Evolutionary conservation across 2,113 vertebrate genomes (phyloP).

Genomic region (Chloroceryle aenea): DNA sequence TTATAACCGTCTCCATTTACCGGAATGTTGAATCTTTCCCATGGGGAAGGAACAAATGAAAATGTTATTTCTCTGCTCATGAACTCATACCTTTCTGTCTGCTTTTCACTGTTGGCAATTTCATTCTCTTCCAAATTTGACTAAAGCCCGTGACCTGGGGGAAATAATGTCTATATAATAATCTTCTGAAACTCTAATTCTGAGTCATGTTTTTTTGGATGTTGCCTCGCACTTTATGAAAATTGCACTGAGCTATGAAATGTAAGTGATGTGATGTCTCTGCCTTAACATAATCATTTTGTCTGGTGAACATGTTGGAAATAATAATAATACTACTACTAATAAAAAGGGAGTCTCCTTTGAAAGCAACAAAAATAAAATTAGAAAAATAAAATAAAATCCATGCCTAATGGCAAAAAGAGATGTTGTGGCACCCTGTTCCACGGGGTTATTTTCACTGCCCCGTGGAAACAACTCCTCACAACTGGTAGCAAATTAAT

Average conservation of each 20-base stretch:
- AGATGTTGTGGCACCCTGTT: background rate
- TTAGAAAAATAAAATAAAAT: background rate
- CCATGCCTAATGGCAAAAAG: background rate
- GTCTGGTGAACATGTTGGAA: constrained; percentile 78
- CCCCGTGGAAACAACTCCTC: background rate
- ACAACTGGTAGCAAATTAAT: constrained; percentile 42
- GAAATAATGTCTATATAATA: constrained; percentile 99
- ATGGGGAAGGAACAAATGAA: constrained; percentile 98
- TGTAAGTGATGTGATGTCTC: constrained; percentile 86
- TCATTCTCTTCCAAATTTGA: constrained; percentile 98
- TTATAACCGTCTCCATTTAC: constrained; percentile 99
- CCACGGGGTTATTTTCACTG: background rate
- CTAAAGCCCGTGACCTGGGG: constrained; percentile 96
- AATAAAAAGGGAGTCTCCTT: constrained; percentile 45
- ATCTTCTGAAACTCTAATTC: constrained; percentile 96
- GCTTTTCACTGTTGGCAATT: constrained; percentile 96
- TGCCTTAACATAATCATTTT: constrained; percentile 86
- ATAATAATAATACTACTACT: constrained; percentile 43
- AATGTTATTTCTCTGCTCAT: constrained; percentile 99
- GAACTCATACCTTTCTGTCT: constrained; percentile 97
- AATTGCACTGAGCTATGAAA: constrained; percentile 89
- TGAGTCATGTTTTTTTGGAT: constrained; percentile 85
- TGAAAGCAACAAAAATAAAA: constrained; percentile 31
- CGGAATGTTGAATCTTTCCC: constrained; percentile 93
- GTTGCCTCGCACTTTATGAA: constrained; percentile 88